Base-by-base conservation (phyloP, 2,888 invertebrate species). In the Habrosyne pyritoides region DNA sequence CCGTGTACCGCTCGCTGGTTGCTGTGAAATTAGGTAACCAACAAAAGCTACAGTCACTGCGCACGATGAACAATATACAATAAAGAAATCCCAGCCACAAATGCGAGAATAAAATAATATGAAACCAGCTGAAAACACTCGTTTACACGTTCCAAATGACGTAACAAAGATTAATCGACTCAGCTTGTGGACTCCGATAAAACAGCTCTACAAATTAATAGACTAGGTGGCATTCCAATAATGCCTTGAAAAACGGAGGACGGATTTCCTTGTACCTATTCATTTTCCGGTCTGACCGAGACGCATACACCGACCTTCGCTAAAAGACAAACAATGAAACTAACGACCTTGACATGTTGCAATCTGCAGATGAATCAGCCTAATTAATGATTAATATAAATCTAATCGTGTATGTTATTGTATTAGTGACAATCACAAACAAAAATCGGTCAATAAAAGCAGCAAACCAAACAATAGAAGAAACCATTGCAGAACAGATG, bases 1-100 rank as follows among this genome's bases (percentile, higher is more conserved):
- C 82, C 81, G 84, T 86, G 80, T 83, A 84, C 87, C 85, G 84
- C 86, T 84, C 81, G 79, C 78, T 76, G 84, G 79, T 87, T 77
- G 85, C 89, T 87, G 85, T 84, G 84, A 87, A 91, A 91, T 91
- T 91, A 89, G 91, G 91, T 91, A 91, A 90, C 89, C 87, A 86
- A 86, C 87, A 86, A 89, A 87, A 84, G 82, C 80, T 81, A 77
- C 81, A 84, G 75, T 85, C 81, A 81, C 77, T 79, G 81, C 82
- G 79, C 83, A 82, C 79, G 80, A 79, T 80, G 73, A 66, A 70
- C 74, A 74, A 73, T 78, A 79, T 75, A 81, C 81, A 82, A 84
- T 84, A 84, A 79, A 83, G 79, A 87, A 86, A 86, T 79, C 77
- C 70, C 76, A 73, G 72, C 66, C 66, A 70, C 75, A 63, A 79